Base-by-base conservation (phyloP, 2,888 invertebrate species). In the Drosophila nigritarsus region DNA sequence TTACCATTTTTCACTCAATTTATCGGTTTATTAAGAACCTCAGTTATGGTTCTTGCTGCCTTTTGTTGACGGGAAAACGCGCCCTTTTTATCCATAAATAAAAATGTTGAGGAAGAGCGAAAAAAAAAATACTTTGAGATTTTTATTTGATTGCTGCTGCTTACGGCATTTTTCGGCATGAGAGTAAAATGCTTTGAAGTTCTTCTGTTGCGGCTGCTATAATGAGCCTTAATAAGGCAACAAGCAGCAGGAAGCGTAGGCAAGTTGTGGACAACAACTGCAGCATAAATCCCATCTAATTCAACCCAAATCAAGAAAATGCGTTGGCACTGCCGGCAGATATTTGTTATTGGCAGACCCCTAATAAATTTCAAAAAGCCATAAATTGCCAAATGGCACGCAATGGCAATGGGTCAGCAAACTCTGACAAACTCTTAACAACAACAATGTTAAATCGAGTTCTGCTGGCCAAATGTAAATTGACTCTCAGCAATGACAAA, bases 1-100 rank as follows among this genome's bases (percentile, higher is more conserved):
- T 89, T 85, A 65, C 85, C 83, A 88, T 88, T 88, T 81, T 89
- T 85, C 74, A 80, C 76, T 69, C 77, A 87, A 89, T 89, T 89
- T 89, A 89, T 89, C 87, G 80, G 78, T 83, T 88, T 89, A 84
- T 88, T 78, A 86, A 75, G 77, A 76, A 54, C 53, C 75, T 61
- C 82, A 74, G 64, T 75, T 72, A 49, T 75, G 73, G 72, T 65
- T 70, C 65, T 60, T 65, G 54, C 49, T 29, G 48, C 66, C 66
- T 55, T 65, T 77, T 78, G 85, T 83, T 66, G 78, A 78, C 59
- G 71, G 53, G 49, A 42, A n/a, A 64, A 74, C 55, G 68, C 56
- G 67, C 69, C 65, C 65, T 75, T 67, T 63, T 53, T 51, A 38
- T 30, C 29, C 42, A 56, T 49, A 54, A 64, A 36, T n/a, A 62